These are phyloP conservation scores for Argya squamiceps DNA, from an alignment of 2,797 vertebrate species.

Conservation along the genomic window DNA sequence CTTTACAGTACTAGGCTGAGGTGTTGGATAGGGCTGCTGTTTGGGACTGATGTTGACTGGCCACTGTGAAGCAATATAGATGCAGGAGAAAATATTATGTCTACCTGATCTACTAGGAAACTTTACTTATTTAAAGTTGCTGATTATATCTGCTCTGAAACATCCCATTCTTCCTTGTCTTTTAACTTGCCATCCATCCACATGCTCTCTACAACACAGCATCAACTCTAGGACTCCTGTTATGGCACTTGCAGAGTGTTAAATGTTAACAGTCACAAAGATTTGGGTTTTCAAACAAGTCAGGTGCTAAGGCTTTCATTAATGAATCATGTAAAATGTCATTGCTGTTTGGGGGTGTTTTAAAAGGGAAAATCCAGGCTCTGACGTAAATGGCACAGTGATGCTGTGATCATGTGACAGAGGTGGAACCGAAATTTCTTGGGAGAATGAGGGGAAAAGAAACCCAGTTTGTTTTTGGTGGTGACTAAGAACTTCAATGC, in stretches of 20 bases:
- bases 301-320: neutral
- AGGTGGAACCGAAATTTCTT: conserved; percentile 4
- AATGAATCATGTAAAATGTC: neutral
- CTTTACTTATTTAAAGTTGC: neutral
- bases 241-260: neutral
- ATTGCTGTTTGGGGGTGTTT: neutral
- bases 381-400: neutral
- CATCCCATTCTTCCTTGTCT: neutral
- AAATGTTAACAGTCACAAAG: neutral
- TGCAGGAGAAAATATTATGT: neutral
- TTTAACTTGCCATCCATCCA: neutral
- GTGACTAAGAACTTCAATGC: neutral
- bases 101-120: neutral
- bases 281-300: neutral
- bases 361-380: conserved; percentile 1
- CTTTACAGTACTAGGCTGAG: neutral
- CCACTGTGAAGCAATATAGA: neutral
- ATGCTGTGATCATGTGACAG: neutral
- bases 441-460: neutral
- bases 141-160: neutral
- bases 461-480: neutral
- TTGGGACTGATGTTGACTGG: neutral
- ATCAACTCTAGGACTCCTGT: neutral
- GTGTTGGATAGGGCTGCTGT: neutral
- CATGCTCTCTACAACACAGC: neutral